Evolutionary conservation across 2,113 vertebrate genomes (phyloP), one percentile per base, ranked within the genome.

Genomic region (Andinoacara biseriatus): DNA sequence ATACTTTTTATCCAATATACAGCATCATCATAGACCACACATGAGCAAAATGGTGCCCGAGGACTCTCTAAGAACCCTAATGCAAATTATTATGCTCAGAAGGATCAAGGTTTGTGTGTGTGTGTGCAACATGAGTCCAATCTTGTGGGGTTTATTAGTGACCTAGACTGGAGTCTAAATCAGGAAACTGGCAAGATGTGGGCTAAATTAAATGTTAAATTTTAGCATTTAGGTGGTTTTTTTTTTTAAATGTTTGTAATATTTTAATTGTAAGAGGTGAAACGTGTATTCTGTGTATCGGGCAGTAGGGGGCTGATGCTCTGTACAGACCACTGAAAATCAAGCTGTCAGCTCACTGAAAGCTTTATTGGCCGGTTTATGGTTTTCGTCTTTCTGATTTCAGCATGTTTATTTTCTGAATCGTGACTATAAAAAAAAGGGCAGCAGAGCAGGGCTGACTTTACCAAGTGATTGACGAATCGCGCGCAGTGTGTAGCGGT

Each of bases 141-240:
- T 67, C 2, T 10, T 8, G n/a, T 69, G 24, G 49, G 63, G 0
- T 69, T 49, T 29, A 0, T 49, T 69, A 49, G 40, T 49, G 38
- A 67, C 15, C 22, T 2, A 0, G 18, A 9, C 1, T 0, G 40
- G 3, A 0, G 15, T 69, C 24, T 69, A 26, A 49, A 29, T 15
- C 43, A 15, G 14, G 14, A 46, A 46, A 2, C 13, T 46, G 43
- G 43, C 5, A 46, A 46, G 15, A 49, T 0, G 2, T 2, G 24
- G 40, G 40, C 6, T 69, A 49, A 10, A 29, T 69, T 52, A 31
- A 20, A 8, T 6, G 10, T 6, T 69, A 11, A 31, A 38, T 38
- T 29, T 15, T 20, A 20, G 65, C 65, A 52, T 52, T 69, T 31
- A 20, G 43, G 24, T 20, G 17, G 65, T 13, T 31, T 69, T 69